Conservation (phyloP, 2,797 vertebrate genomes). For the Poeciliopsis turneri region DNA sequence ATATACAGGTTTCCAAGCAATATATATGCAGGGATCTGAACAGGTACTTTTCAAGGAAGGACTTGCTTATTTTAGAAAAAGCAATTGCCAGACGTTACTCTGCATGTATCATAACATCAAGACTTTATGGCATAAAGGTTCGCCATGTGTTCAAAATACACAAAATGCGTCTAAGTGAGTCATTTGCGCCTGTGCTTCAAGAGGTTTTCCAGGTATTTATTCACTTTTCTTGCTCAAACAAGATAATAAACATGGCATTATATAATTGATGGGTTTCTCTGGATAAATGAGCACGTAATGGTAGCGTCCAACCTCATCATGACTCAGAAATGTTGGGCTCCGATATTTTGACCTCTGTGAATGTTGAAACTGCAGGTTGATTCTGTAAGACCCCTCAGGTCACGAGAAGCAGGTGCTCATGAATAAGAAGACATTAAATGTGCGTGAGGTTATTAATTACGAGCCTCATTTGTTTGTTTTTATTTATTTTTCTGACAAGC, state of each 20-base stretch:
- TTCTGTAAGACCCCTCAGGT: conserved; percentile 51
- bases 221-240: not conserved
- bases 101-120: not conserved
- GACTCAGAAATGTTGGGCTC: conserved; percentile 33
- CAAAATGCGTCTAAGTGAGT: not conserved
- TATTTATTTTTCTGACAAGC: conserved; percentile 60
- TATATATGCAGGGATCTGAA: not conserved
- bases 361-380: conserved; percentile 62
- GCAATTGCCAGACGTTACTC: not conserved
- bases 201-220: conserved; percentile 8
- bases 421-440: conserved; percentile 77
- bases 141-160: conserved; percentile 5
- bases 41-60: not conserved
- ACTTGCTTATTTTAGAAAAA: not conserved
- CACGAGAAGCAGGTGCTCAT: conserved; percentile 77
- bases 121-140: not conserved
- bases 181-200: not conserved
- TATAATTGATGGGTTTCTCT: conserved; percentile 19
- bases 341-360: conserved; percentile 22
- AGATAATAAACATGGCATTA: not conserved
- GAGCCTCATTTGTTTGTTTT: conserved; percentile 58
- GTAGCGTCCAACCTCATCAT: conserved; percentile 42
- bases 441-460: conserved; percentile 76
- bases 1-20: not conserved
- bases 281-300: conserved; percentile 37